phyloP scores from a whole-genome alignment of 2,113 vertebrate species.

The Gymnocephalus cernua region DNA sequence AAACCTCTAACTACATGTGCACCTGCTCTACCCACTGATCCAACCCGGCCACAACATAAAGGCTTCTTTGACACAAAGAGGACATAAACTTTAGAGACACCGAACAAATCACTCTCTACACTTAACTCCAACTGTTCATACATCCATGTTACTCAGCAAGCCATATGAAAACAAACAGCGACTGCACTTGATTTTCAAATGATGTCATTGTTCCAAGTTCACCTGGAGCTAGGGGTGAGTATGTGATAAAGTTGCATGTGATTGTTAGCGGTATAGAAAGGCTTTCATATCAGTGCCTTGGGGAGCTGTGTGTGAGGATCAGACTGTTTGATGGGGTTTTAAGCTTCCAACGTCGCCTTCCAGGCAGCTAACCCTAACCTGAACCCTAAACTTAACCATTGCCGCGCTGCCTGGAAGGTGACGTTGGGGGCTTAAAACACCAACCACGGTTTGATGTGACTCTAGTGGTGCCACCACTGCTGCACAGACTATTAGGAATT shows the following conservation, averaged over 20 bases:
- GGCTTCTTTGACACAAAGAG: neutral
- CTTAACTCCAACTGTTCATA: slow-evolving; percentile 1
- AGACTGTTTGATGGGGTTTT: slow-evolving; percentile 8
- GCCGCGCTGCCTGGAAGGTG: no score
- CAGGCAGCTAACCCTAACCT: no score
- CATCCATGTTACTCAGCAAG: neutral
- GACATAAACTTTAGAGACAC: neutral
- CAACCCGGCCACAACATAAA: no score
- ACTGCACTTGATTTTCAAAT: slow-evolving; percentile 52
- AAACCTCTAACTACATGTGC: no score
- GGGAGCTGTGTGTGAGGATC: neutral
- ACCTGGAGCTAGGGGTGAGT: slow-evolving; percentile 64
- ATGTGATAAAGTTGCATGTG: slow-evolving; percentile 62
- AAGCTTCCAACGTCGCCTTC: no score
- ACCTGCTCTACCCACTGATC: no score
- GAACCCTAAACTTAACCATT: no score
- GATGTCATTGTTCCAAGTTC: slow-evolving; percentile 64
- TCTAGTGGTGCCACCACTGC: neutral
- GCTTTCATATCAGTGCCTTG: slow-evolving; percentile 29
- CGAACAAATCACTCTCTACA: neutral
- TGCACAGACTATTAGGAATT: neutral
- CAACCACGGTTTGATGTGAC: slow-evolving; percentile 4
- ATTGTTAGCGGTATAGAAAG: slow-evolving; percentile 42
- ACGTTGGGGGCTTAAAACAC: no score
- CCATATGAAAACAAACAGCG: slow-evolving; percentile 56